Evolutionary conservation across 1,140 invertebrate species (phyloP), one percentile per base, ranked within the genome.

Genomic region (Phthorimaea operculella): DNA sequence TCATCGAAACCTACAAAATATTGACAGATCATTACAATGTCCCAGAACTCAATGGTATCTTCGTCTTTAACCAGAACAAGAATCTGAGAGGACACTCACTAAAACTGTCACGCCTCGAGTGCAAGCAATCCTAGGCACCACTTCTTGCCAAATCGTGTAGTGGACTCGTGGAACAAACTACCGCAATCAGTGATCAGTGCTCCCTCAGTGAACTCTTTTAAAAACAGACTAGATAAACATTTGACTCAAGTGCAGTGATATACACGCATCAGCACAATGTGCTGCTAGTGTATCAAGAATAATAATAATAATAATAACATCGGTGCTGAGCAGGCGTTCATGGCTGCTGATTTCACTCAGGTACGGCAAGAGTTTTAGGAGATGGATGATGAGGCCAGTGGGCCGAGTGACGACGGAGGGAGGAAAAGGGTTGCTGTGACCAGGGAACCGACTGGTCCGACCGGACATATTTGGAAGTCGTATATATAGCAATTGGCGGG

Each of bases 1-100:
- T 51, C 16, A 51, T 34, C 9, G 49, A 51, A 15, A 51, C 49
- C 7, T 51, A 33, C 33, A 51, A 51, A 51, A 51, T 51, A n/a
- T 39, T 39, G n/a, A 39, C 10, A 10, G n/a, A n/a, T 1, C n/a
- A 39, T n/a, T 15, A 47, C 15, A 16, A 47, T 16, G 44, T 47
- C 11, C 12, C 8, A 9, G 15, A 47, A 11, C 9, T 47, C 14
- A 16, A 47, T 9, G 44, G 8, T 15, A n/a, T 47, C 8, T 47
- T 14, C 44, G 8, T 47, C 8, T 16, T 17, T 4, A 47, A 47
- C 15, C 44, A 47, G 8, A 47, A 47, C 44, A 16, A n/a, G 4
- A 47, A 47, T 47, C 36, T 47, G 15, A 47, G 16, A 47, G 44
- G 44, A 14, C 44, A 47, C 15, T 15, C 44, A 15, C 44, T 47